Evolutionary conservation across 35 echinoderm and acorn worm genomes (phyloP), one percentile per base, ranked within the genome.

Genomic region (Diadema setosum): DNA sequence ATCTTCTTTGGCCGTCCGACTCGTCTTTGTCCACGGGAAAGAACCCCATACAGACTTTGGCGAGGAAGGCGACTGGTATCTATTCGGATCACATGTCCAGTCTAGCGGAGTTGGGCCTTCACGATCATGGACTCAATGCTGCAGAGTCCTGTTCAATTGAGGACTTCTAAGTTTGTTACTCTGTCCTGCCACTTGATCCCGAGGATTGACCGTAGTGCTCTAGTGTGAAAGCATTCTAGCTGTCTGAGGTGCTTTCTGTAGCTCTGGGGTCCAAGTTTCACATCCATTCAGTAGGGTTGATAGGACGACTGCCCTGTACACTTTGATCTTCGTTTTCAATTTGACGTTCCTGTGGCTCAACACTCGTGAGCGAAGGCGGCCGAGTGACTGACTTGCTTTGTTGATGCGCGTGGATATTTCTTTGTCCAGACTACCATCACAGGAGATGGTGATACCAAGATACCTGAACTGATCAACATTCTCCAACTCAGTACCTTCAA

Each of bases 281-380:
- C 37, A 58, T 27, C 84, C 55, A 60, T 92, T 64, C 21, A 92
- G 70, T 8, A 87, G 84, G 23, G 84, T 82, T 21, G 45, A 52
- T 23, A 92, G n/a, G 46, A 87, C 90, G 34, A 87, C 46, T 48
- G 90, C 84, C 45, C 60, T 87, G 69, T 92, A 92, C 12, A 92
- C 84, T 6, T 57, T 92, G 25, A 87, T 5, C 24, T 87, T 87
- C 17, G 90, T 81, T 9, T 20, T 32, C 40, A 29, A 75, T 40
- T 57, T 69, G 3, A 70, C 31, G 55, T 88, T 33, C 16, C 88
- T 57, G 41, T 88, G 80, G 4, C 41, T 45, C 85, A 74, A 87
- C 5, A 93, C 75, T 8, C 75, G 29, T 20, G 64, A 34, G 14
- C 36, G 32, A 31, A 88, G 85, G 41, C 91, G 30, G 29, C 73